Conservation (phyloP, 2,888 invertebrate genomes). For the Torymus auratus region DNA sequence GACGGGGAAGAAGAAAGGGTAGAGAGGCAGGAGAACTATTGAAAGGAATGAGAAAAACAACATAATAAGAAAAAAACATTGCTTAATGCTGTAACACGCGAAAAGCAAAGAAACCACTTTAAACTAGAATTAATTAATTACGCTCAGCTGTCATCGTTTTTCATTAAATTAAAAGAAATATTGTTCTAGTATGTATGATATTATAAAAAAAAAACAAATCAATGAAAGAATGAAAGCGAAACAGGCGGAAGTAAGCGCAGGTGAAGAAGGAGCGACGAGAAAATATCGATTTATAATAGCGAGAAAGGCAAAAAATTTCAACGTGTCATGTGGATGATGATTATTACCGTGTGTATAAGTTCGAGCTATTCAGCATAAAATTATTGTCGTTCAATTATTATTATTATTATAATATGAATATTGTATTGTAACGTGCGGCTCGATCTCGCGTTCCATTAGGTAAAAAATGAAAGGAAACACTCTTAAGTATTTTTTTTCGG, state of each 20-base stretch:
- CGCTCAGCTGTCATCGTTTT: conserved; percentile 68
- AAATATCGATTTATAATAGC: conserved; percentile 51
- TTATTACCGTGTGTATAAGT: conserved; percentile 30
- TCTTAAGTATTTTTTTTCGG: conserved; percentile 50
- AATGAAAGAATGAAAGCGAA: conserved; percentile 4
- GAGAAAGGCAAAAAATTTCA: conserved; percentile 50
- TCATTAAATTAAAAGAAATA: conserved; percentile 70
- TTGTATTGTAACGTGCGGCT: conserved; percentile 56
- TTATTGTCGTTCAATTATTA: conserved; percentile 59
- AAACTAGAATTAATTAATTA: conserved; percentile 61
- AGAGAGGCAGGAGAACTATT: conserved; percentile 54
- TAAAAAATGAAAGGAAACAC: conserved; percentile 45
- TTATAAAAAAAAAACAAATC: conserved; percentile 63
- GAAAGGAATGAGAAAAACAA: conserved; percentile 37
- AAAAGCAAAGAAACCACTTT: conserved; percentile 49
- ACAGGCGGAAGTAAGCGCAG: conserved; percentile 62
- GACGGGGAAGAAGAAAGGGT: conserved; percentile 46
- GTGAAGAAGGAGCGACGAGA: conserved; percentile 63
- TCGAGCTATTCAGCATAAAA: conserved; percentile 52
- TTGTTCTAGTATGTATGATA: conserved; percentile 73
- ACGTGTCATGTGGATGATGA: conserved; percentile 56
- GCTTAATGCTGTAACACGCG: conserved; percentile 45
- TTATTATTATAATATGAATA: conserved; percentile 34
- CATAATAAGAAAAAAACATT: too few species aligned
- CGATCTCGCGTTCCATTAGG: conserved; percentile 48